Conservation (phyloP, 64 coral and sea anemone genomes). For the Astreopora myriophthalma region DNA sequence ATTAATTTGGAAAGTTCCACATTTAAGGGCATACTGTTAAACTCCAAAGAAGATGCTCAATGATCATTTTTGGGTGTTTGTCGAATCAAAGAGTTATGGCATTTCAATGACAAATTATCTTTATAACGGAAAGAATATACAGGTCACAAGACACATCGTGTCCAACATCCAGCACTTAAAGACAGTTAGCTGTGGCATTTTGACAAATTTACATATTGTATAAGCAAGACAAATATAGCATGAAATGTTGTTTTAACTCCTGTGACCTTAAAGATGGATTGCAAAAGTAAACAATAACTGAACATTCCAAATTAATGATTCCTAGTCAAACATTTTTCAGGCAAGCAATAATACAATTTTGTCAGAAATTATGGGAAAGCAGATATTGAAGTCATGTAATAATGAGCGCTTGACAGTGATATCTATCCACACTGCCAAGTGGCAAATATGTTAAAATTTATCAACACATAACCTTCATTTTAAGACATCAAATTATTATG, state of each 20-base stretch:
- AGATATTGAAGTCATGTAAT: background rate
- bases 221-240: background rate
- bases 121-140: constrained; percentile 6
- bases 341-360: background rate
- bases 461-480: background rate
- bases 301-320: background rate
- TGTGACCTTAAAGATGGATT: background rate
- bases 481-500: background rate
- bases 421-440: background rate
- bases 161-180: background rate
- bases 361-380: background rate
- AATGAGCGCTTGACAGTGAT: background rate
- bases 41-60: background rate
- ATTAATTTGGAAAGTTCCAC: background rate
- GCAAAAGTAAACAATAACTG: background rate
- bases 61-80: background rate
- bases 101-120: background rate
- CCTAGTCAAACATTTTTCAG: background rate
- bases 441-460: background rate
- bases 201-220: constrained; percentile 6
- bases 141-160: background rate
- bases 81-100: background rate
- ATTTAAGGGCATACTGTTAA: background rate
- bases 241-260: constrained; percentile 1
- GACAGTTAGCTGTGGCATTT: background rate